Evolutionary conservation across 37 sponge, comb jelly and placozoan genomes (phyloP).

Genomic region (Diacarnus erythraeanus): DNA sequence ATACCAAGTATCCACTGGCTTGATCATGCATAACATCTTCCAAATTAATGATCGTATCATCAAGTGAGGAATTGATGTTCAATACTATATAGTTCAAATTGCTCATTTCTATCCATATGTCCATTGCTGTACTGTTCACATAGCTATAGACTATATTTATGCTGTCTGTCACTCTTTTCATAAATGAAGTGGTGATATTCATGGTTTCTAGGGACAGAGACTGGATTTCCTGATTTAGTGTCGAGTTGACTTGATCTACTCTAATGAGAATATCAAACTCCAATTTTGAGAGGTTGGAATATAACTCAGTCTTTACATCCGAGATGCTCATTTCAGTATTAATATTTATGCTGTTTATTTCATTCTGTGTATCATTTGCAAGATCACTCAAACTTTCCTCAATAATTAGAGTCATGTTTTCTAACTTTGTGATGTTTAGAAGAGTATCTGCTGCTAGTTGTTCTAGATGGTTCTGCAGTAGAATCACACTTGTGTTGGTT

Average conservation of each 20-base stretch:
- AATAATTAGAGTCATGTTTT: background rate
- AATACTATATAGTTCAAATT: background rate
- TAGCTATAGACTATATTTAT: background rate
- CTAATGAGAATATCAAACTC: background rate
- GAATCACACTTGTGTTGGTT: background rate
- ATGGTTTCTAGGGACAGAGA: background rate
- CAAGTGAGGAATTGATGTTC: background rate
- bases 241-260: background rate
- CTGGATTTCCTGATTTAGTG: background rate
- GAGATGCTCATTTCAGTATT: background rate
- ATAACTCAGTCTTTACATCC: background rate
- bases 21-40: background rate
- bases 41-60: background rate
- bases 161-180: background rate
- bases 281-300: background rate
- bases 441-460: background rate
- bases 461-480: background rate
- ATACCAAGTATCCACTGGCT: too few species aligned
- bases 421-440: background rate
- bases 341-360: background rate
- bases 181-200: too few species aligned
- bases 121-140: background rate
- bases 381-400: background rate
- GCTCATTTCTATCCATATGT: background rate
- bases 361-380: too few species aligned